Base-by-base conservation (phyloP, 2,888 invertebrate species). In the Stenurella melanura region DNA sequence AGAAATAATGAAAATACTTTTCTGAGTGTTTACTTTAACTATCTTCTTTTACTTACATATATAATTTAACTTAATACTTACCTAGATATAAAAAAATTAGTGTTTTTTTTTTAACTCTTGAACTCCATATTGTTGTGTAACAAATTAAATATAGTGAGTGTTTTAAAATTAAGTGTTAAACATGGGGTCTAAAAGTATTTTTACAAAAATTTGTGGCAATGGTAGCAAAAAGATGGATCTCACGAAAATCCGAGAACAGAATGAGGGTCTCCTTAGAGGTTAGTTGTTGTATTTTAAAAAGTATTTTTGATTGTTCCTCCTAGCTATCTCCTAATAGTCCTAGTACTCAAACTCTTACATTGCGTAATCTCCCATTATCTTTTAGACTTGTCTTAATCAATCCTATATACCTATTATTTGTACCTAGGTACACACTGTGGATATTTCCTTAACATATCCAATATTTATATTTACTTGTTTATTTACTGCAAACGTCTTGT, bases 261-360 rank as follows among this genome's bases (percentile, higher is more conserved):
- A 85, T 61, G 86, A 87, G 11, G 88, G 86, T 38, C 84, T 89
- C 56, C 80, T 89, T 50, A 86, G 83, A 87, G 88, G 87, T 87
- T 82, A 80, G 82, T 82, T 72, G 10, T 54, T 50, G 10, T 56
- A 30, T 56, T 38, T 75, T 64, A 26, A 15, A 57, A 68, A 9
- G 19, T 57, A 12, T 63, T 67, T 76, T 82, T 21, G 58, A 80
- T 12, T 42, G 38, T 7, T 5, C 11, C 7, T 38, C 11, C 12
- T 15, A 42, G 12, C 2, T 42, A 42, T 1, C 7, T 42, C 42
- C 38, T 11, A 0, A 4, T 11, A 42, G 1, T 42, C 42, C 38
- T 11, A 0, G 15, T 11, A 42, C 12, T 42, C 3, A 42, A 2
- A 42, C 7, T 42, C 15, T 15, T 42, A 12, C 1, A 42, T 12